Conservation (phyloP, 2,888 invertebrate species). For the Drosophila anceps region DNA sequence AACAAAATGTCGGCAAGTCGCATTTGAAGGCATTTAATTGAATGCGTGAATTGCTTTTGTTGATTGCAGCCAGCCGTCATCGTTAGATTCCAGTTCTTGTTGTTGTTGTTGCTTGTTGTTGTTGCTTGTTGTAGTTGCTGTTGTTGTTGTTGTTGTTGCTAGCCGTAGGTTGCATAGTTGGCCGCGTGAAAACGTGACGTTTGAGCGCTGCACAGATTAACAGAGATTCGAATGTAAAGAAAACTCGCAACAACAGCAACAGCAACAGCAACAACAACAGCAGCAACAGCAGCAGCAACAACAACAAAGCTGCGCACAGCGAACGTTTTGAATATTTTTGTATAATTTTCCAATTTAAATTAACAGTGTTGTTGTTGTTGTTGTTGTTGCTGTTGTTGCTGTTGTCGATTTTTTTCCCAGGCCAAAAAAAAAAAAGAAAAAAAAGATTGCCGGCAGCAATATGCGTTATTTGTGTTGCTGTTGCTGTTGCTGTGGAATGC, state of each 20-base stretch:
- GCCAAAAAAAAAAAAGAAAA: conserved; percentile 55
- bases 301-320: conserved; percentile 43
- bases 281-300: conserved; percentile 21
- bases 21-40: conserved; percentile 80
- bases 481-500: conserved; percentile 48
- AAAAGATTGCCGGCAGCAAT: conserved; percentile 67
- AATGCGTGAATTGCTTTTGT: conserved; percentile 82
- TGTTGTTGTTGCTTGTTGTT: conserved; percentile 42
- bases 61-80: conserved; percentile 72
- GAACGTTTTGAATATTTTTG: conserved; percentile 82
- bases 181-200: conserved; percentile 84
- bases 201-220: conserved; percentile 78
- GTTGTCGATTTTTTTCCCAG: conserved; percentile 82
- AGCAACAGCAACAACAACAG: conserved; percentile 31
- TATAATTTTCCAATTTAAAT: conserved; percentile 85
- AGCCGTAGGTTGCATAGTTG: conserved; percentile 64
- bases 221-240: conserved; percentile 73
- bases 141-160: conserved; percentile 50
- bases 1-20: conserved; percentile 73
- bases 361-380: conserved; percentile 67
- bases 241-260: conserved; percentile 32
- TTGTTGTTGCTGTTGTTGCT: conserved; percentile 40
- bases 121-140: conserved; percentile 22
- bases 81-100: conserved; percentile 63
- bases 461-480: conserved; percentile 54